These are phyloP conservation scores for Polydrusus pterygomalis DNA, from an alignment of 2,888 invertebrate species.

Conservation along the genomic window DNA sequence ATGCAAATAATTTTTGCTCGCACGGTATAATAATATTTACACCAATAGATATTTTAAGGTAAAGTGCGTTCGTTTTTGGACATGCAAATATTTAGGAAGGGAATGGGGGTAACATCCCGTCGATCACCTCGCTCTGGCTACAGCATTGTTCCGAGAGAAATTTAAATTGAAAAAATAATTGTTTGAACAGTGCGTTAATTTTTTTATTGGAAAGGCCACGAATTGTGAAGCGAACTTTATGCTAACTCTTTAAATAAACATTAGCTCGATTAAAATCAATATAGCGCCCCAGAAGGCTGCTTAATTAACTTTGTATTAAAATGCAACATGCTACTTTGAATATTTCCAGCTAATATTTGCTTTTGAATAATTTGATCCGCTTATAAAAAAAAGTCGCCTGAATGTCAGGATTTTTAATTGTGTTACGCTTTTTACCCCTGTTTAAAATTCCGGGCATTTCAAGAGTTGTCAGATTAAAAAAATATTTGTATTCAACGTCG, in stretches of 20 bases:
- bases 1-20: too few relatives aligned
- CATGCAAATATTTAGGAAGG: too few relatives aligned
- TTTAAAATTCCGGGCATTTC: constrained; percentile 4
- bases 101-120: too few relatives aligned
- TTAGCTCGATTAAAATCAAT: too few relatives aligned
- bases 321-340: background rate
- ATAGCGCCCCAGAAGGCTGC: too few relatives aligned
- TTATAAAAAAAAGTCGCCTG: background rate
- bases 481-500: background rate
- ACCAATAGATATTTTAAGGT: too few relatives aligned
- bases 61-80: too few relatives aligned
- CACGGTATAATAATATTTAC: too few relatives aligned
- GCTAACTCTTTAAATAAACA: too few relatives aligned
- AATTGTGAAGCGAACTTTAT: background rate
- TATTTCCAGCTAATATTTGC: constrained; percentile 6
- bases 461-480: constrained; percentile 1
- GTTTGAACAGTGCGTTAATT: background rate
- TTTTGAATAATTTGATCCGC: constrained; percentile 4
- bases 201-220: background rate
- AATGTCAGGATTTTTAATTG: background rate
- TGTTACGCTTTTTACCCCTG: background rate
- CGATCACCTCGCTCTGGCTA: too few relatives aligned
- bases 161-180: too few relatives aligned
- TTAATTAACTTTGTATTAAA: background rate
- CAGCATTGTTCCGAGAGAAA: too few relatives aligned